phyloP scores from a whole-genome alignment of 2,797 vertebrate species.

The Xiphophorus birchmanni region DNA sequence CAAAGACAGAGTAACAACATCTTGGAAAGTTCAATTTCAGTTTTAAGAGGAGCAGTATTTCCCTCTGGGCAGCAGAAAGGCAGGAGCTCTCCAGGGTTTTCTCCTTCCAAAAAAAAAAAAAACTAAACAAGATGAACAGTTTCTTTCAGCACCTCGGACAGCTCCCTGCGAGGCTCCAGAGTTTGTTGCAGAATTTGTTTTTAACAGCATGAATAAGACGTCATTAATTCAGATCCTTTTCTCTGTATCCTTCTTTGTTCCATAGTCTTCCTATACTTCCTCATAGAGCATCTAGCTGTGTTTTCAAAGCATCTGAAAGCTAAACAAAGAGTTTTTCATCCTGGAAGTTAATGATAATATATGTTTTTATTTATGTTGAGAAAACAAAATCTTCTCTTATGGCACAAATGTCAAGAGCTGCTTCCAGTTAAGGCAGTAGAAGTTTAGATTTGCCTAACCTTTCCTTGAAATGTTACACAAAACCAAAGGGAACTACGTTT shows the following conservation, averaged over 20 bases:
- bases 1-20: conserved; percentile 14
- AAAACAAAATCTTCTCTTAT: conserved; percentile 33
- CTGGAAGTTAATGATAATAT: not conserved
- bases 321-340: not conserved
- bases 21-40: conserved; percentile 57
- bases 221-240: conserved; percentile 42
- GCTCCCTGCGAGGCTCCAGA: conserved; percentile 30
- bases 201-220: conserved; percentile 29
- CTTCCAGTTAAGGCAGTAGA: conserved; percentile 36
- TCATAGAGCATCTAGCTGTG: not conserved
- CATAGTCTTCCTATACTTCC: conserved; percentile 2
- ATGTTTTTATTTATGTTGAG: not conserved
- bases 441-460: not conserved
- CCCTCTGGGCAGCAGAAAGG: conserved; percentile 27
- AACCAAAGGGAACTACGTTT: not conserved
- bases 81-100: conserved; percentile 19
- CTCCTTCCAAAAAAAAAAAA: conserved; percentile 1
- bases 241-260: conserved; percentile 14
- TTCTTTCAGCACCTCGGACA: conserved; percentile 59
- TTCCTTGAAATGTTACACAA: not conserved
- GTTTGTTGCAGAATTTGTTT: conserved; percentile 14
- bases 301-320: not conserved
- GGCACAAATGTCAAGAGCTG: conserved; percentile 65
- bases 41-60: conserved; percentile 45
- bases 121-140: conserved; percentile 27